Conservation (phyloP, 2,888 invertebrate genomes). For the Melinaea menophilus region DNA sequence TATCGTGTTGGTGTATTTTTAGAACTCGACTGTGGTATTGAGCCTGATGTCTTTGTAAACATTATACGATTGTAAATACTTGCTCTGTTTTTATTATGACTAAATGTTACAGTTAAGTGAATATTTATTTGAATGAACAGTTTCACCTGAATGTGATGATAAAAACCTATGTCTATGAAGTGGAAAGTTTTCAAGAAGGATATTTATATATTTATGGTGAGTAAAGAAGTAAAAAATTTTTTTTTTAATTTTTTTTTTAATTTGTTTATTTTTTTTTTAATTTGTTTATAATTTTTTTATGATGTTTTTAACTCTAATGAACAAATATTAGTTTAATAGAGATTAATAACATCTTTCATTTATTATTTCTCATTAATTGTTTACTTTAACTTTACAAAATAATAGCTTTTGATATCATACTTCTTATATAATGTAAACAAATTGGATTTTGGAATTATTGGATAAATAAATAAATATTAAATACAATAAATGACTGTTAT, state of each 20-base stretch:
- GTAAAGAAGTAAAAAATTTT: constrained; percentile 34
- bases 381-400: too few relatives aligned
- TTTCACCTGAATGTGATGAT: constrained; percentile 43
- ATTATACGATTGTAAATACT: constrained; percentile 47
- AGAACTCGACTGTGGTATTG: constrained; percentile 64
- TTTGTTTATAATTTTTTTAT: too few relatives aligned
- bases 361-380: too few relatives aligned
- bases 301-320: too few relatives aligned
- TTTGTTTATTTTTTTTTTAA: not conserved
- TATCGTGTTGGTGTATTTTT: constrained; percentile 74
- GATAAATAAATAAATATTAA: too few relatives aligned
- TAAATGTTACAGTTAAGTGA: constrained; percentile 39
- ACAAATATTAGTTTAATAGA: too few relatives aligned
- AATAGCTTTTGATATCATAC: too few relatives aligned
- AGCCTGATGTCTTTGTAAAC: constrained; percentile 66
- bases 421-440: too few relatives aligned
- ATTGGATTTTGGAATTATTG: too few relatives aligned
- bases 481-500: too few relatives aligned
- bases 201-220: constrained; percentile 64
- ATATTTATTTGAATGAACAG: constrained; percentile 38
- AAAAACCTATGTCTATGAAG: constrained; percentile 53
- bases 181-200: constrained; percentile 43
- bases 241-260: not conserved
- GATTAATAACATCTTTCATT: too few relatives aligned
- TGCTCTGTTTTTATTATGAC: constrained; percentile 38